These are phyloP conservation scores for Gymnodraco acuticeps DNA, from an alignment of 2,797 vertebrate genomes.

Conservation along the genomic window DNA sequence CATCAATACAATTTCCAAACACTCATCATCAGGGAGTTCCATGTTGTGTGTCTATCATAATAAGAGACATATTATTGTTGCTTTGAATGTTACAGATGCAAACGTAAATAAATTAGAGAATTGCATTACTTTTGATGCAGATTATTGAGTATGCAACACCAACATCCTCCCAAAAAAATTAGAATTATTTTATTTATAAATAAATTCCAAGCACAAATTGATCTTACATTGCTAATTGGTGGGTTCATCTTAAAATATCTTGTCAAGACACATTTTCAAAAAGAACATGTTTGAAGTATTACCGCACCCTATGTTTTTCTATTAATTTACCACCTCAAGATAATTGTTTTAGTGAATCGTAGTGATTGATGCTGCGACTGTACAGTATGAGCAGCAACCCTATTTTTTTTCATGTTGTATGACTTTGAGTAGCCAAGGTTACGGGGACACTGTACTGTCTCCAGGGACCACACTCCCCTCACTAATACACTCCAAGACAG, in stretches of 20 bases:
- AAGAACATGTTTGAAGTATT: neutral
- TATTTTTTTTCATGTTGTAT: conserved; percentile 34
- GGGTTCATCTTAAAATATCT: neutral
- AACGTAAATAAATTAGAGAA: too few relatives aligned
- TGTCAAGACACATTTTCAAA: neutral
- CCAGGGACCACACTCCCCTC: conserved; percentile 62
- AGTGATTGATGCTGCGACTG: conserved; percentile 23
- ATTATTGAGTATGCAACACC: too few relatives aligned
- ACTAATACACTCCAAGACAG: conserved; percentile 73
- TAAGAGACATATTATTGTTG: too few relatives aligned
- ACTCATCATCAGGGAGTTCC: neutral
- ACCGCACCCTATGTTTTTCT: neutral
- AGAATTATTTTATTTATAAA: neutral
- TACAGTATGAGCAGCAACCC: conserved; percentile 4
- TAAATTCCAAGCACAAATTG: neutral
- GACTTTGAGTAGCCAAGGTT: conserved; percentile 78
- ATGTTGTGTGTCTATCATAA: neutral
- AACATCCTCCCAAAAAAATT: neutral
- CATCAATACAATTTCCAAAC: neutral
- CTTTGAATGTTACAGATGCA: too few relatives aligned
- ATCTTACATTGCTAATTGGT: neutral
- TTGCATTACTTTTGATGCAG: too few relatives aligned
- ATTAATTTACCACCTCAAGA: neutral
- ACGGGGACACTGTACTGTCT: conserved; percentile 66
- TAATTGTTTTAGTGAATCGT: neutral